Base-by-base conservation (phyloP, 1,140 invertebrate species). In the Euwallacea similis region DNA sequence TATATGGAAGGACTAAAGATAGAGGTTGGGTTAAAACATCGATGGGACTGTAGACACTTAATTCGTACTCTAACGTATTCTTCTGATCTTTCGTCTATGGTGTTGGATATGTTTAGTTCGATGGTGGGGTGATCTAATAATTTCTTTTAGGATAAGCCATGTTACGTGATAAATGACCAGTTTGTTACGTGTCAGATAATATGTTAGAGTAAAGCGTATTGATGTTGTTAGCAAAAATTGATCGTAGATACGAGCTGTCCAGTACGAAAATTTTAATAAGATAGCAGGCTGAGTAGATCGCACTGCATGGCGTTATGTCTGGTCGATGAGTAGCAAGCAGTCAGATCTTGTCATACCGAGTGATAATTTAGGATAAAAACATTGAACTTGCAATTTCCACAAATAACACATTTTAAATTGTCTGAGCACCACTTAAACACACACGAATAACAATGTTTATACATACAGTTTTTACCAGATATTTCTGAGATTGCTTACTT, bases 401-500 rank as follows among this genome's bases (percentile, higher is more conserved):
- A 81, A 76, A 77, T 79, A 80, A 81, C 78, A 81, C 80, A 81
- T 67, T 81, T 80, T 75, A 79, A 81, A 79, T 79, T 79, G 73
- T 79, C 70, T 81, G 80, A 81, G 79, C 80, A 81, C 80, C 80
- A 81, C 79, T 80, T 80, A 80, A 76, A 80, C 79, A 81, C 79
- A 81, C 79, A 81, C 78, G 79, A 80, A 80, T 80, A 80, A 81
- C 80, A 81, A 80, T 81, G 78, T 77, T 79, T 75, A 81, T 81
- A 81, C 80, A 81, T 81, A 81, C 80, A 81, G 79, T 80, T 78
- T 78, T 81, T 80, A 81, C 80, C 80, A 81, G 78, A 80, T 80
- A 81, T 77, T 80, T 75, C 78, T 81, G 81, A 79, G 76, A 79
- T 81, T 81, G 80, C 80, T 81, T 81, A 81, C 80, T 79, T 81